These are phyloP conservation scores for Acanthopagrus latus DNA, from an alignment of 2,797 vertebrate genomes.

Conservation along the genomic window DNA sequence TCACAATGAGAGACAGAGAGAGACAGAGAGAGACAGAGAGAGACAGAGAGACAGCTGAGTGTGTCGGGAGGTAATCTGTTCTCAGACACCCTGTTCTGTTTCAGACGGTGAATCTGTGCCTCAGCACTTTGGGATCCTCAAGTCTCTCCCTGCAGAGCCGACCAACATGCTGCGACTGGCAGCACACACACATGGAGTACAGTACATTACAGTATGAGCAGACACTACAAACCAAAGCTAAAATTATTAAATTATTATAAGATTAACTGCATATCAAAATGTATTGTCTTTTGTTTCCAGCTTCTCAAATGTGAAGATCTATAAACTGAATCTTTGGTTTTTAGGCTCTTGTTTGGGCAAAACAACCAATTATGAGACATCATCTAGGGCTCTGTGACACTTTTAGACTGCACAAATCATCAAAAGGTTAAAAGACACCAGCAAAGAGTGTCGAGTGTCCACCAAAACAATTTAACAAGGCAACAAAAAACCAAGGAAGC, in stretches of 20 bases:
- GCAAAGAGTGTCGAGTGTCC: not conserved
- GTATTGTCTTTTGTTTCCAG: too few relatives aligned
- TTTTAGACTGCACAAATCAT: not conserved
- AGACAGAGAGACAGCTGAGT: not conserved
- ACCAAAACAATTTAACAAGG: not conserved
- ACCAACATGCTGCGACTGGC: constrained; percentile 32
- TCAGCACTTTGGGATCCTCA: constrained; percentile 49
- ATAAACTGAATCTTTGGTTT: not conserved
- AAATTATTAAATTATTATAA: not conserved
- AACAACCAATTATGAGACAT: not conserved
- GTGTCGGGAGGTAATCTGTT: constrained; percentile 37
- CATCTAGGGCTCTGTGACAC: not conserved
- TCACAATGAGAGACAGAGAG: not conserved
- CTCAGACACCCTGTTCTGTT: constrained; percentile 37
- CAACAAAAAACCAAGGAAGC: not conserved
- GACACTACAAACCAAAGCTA: not conserved
- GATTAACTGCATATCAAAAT: not conserved
- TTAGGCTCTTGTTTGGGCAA: not conserved
- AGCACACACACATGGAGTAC: constrained; percentile 2
- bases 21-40: not conserved
- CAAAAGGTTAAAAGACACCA: not conserved
- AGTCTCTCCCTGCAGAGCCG: constrained; percentile 34
- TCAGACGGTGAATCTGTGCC: constrained; percentile 19
- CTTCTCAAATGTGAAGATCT: not conserved
- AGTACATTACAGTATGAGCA: too few relatives aligned